These are phyloP conservation scores for Drosophila ochracea DNA, from an alignment of 2,888 invertebrate species.

Conservation along the genomic window DNA sequence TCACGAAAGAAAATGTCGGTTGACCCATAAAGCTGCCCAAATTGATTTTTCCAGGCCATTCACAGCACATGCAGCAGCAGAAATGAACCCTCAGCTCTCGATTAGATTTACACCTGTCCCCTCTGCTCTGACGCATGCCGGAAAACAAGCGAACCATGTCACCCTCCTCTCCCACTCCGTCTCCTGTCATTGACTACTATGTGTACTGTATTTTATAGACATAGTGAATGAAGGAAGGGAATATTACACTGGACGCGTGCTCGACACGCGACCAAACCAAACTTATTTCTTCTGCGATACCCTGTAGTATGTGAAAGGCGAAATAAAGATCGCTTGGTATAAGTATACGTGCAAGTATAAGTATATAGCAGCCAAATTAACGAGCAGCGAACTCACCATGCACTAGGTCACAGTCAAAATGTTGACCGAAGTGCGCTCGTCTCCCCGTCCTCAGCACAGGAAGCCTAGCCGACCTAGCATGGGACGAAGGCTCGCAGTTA, in stretches of 20 bases:
- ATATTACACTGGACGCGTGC: constrained; percentile 46
- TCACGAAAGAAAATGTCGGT: constrained; percentile 42
- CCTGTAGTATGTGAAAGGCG: constrained; percentile 4
- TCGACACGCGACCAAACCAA: constrained; percentile 59
- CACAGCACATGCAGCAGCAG: constrained; percentile 11
- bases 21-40: constrained; percentile 51
- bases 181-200: background rate
- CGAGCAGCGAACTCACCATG: too few species aligned
- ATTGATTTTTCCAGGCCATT: constrained; percentile 53
- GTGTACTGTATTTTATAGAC: background rate
- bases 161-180: constrained; percentile 5
- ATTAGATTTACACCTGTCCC: constrained; percentile 41
- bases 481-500: background rate
- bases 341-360: background rate
- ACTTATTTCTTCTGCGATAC: constrained; percentile 39
- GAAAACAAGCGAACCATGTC: constrained; percentile 41
- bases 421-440: background rate
- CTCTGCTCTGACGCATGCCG: constrained; percentile 11
- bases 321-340: background rate
- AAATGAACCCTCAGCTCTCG: constrained; percentile 4
- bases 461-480: background rate
- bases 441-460: background rate
- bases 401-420: too few species aligned
- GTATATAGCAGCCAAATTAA: too few species aligned
- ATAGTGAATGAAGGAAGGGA: constrained; percentile 26